Base-by-base conservation (phyloP, 2,113 vertebrate species). In the Physeter macrocephalus region DNA sequence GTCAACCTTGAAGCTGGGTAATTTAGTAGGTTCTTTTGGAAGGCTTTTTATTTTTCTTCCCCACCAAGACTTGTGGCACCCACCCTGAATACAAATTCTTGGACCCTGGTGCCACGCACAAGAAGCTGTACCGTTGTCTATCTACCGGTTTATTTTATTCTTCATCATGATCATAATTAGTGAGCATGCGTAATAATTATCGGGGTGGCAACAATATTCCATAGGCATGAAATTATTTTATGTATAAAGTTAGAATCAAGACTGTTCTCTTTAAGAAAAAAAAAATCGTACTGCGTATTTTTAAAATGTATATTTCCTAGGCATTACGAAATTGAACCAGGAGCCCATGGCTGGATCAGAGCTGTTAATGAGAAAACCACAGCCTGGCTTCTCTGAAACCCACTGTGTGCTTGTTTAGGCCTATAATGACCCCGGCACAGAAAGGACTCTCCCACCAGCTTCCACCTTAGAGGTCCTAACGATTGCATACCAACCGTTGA, bases 11-110 rank as follows among this genome's bases (percentile, higher is more conserved):
- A 98, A 97, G 97, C 90, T 97, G 95, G 90, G 96, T 98, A 94
- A 98, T 98, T 98, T 98, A 98, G 91, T 77, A 97, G 96, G 96
- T 83, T 93, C 96, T 97, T 98, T 97, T 93, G 94, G 94, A 97
- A 98, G 96, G 90, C 31, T 96, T 97, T 96, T 90, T 80, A 43
- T 64, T 96, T 29, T 57, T 20, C 71, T 92, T 97, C 88, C 96
- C 39, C 4, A 97, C 80, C 29, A 96, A 87, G 93, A 92, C 84
- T 95, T n/a, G 74, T 27, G 93, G 94, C 52, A 97, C 92, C 96
- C 96, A 97, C 90, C 62, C 96, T 96, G 97, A 98, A 97, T 95
- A 98, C 94, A 97, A 98, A 98, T 98, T 98, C 98, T 98, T 91
- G 93, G 97, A 59, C 43, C 11, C 78, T 54, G 8, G 7, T 52